Evolutionary conservation across 2,113 vertebrate species (phyloP), one percentile per base, ranked within the genome.

Genomic region (Cyanocitta stelleri): DNA sequence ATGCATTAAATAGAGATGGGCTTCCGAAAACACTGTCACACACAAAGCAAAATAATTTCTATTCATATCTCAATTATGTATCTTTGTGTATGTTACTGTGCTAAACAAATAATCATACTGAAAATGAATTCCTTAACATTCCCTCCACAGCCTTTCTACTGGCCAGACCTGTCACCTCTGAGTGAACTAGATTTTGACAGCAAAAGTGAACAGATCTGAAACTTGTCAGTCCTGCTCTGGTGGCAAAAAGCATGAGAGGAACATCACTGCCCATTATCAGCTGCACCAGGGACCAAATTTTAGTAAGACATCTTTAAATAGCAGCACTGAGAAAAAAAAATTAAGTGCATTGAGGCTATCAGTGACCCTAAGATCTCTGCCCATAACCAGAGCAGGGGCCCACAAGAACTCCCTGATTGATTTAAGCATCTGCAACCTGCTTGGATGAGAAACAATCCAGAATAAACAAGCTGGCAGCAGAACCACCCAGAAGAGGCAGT

Each of bases 361-460:
- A 21, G 29, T 41, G 27, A 88, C 33, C n/a, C 11, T 16, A 61
- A 55, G 8, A 66, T 66, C n/a, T 85, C 33, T 75, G 30, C 27
- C 39, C 15, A 11, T 55, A 89, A 63, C 4, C 1, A 3, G 13
- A 91, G 13, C 0, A 0, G 19, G 23, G 19, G 13, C 33, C 48
- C 10, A 20, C 8, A 32, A 82, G 29, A 68, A 18, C 5, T 73
- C 15, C 13, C 35, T 3, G 5, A 27, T 44, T 49, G 10, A 19
- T 62, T 68, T 76, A 33, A 49, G 26, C 44, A 66, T 44, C 33
- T 85, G 19, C 44, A 89, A 23, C 23, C 58, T 79, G 21, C 13
- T 73, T n/a, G 43, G 37, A 80, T 69, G 33, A 79, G 62, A 89
- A 64, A 73, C 8, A 19, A 4, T 37, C 35, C 22, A 61, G 44